Conservation (phyloP, 2,797 vertebrate genomes). For the Rhynchotus rufescens region DNA sequence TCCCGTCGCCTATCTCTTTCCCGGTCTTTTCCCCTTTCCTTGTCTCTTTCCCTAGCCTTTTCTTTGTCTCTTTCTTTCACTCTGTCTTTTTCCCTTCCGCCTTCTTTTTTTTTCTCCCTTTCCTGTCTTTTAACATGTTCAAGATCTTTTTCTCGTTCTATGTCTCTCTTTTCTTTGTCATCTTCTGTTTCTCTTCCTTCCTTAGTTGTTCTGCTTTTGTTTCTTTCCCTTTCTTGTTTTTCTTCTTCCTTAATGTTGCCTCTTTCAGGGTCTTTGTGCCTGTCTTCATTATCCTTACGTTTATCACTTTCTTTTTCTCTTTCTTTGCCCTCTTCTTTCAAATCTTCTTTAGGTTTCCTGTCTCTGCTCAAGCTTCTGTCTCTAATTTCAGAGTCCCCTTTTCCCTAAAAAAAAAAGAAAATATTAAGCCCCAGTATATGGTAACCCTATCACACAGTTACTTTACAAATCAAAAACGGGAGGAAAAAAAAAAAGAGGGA, state of each 20-base stretch:
- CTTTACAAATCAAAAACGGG: background rate
- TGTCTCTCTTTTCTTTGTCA: slow-evolving; percentile 76
- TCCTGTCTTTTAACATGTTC: slow-evolving; percentile 72
- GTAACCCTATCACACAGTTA: background rate
- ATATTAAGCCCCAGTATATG: background rate
- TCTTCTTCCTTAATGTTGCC: slow-evolving; percentile 61
- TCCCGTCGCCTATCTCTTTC: slow-evolving; percentile 73
- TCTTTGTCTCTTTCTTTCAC: slow-evolving; percentile 59
- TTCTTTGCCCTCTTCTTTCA: slow-evolving; percentile 80
- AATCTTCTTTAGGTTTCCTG: slow-evolving; percentile 80
- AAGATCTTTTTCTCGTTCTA: slow-evolving; percentile 75
- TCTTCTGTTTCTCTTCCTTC: slow-evolving; percentile 66
- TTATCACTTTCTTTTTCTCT: slow-evolving; percentile 80
- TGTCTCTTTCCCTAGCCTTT: slow-evolving; percentile 61
- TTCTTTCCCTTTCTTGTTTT: slow-evolving; percentile 80
- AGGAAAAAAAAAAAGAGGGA: too few relatives aligned
- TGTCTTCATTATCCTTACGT: slow-evolving; percentile 60
- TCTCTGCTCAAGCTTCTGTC: slow-evolving; percentile 84
- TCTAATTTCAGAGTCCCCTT: slow-evolving; percentile 79
- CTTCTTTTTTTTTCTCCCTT: slow-evolving; percentile 79
- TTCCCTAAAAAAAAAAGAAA: slow-evolving; percentile 77
- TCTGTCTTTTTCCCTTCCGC: slow-evolving; percentile 66
- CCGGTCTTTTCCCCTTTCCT: slow-evolving; percentile 46
- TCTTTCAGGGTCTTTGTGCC: slow-evolving; percentile 40
- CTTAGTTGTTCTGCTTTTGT: slow-evolving; percentile 72